Conservation (phyloP, 2,888 invertebrate genomes). For the Cistogaster globosa region DNA sequence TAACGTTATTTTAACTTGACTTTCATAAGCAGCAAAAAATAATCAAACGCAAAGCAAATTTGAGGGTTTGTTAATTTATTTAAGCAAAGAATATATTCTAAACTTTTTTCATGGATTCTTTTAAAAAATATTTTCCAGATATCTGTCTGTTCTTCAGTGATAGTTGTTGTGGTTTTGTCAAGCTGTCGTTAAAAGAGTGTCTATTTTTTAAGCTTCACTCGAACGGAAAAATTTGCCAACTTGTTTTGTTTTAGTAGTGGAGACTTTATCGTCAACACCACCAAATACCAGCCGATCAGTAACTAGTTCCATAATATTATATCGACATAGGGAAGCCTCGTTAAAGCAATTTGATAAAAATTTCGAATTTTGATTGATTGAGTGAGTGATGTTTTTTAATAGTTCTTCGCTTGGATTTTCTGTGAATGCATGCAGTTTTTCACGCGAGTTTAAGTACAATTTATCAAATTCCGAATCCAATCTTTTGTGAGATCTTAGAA, state of each 20-base stretch:
- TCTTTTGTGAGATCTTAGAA: slow-evolving; percentile 1
- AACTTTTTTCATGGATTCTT: background rate
- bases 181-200: background rate
- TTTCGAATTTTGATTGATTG: slow-evolving; percentile 36
- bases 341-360: slow-evolving; percentile 37
- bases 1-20: slow-evolving; percentile 9
- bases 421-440: slow-evolving; percentile 22
- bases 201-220: background rate
- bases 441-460: slow-evolving; percentile 18
- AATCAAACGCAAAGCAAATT: background rate
- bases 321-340: background rate
- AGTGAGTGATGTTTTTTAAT: slow-evolving; percentile 1
- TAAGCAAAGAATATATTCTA: background rate
- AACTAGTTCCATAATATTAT: slow-evolving; percentile 42
- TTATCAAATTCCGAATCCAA: slow-evolving; percentile 40
- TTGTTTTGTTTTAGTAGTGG: slow-evolving; percentile 25
- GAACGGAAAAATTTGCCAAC: slow-evolving; percentile 20
- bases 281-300: slow-evolving; percentile 8
- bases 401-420: slow-evolving; percentile 36
- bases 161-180: background rate
- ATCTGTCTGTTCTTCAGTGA: background rate
- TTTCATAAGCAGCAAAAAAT: background rate
- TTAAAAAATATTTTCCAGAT: background rate
- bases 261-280: slow-evolving; percentile 14
- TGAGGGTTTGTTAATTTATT: background rate